phyloP scores from a whole-genome alignment of 2,113 vertebrate species.

The Lasiurus borealis region DNA sequence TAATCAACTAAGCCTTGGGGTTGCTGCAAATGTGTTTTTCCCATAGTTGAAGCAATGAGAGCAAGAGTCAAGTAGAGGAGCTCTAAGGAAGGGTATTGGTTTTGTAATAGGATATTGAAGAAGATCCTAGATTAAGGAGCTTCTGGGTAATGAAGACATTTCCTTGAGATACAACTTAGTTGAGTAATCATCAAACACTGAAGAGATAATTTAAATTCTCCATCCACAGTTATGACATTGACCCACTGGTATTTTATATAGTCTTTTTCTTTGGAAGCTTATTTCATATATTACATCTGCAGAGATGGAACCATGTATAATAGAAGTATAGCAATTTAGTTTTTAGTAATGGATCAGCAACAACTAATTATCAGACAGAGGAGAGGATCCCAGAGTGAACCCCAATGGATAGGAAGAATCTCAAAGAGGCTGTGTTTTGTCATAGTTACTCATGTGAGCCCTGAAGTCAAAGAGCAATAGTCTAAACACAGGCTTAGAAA shows the following conservation, averaged over 20 bases:
- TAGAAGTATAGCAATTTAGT: background rate
- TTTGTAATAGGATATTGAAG: background rate
- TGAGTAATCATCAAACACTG: background rate
- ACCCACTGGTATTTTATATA: background rate
- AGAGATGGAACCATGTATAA: background rate
- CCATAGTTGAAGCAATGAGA: too few relatives aligned
- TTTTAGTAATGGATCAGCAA: background rate
- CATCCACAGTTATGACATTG: background rate
- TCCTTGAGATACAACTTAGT: background rate
- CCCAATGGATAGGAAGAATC: background rate
- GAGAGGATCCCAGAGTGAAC: background rate
- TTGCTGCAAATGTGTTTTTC: background rate
- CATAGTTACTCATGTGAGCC: rapidly evolving
- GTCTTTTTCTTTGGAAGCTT: background rate
- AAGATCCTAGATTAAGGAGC: background rate
- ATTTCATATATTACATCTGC: background rate
- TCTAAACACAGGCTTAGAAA: background rate
- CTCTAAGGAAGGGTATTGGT: background rate
- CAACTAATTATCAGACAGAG: background rate
- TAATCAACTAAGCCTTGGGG: background rate
- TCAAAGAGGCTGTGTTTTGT: rapidly evolving
- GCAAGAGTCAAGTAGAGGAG: background rate
- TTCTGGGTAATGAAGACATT: background rate
- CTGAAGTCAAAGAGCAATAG: background rate
- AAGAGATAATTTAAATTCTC: background rate